Conservation (phyloP, 2,888 invertebrate species). For the Gymnoscelis rufifasciata region DNA sequence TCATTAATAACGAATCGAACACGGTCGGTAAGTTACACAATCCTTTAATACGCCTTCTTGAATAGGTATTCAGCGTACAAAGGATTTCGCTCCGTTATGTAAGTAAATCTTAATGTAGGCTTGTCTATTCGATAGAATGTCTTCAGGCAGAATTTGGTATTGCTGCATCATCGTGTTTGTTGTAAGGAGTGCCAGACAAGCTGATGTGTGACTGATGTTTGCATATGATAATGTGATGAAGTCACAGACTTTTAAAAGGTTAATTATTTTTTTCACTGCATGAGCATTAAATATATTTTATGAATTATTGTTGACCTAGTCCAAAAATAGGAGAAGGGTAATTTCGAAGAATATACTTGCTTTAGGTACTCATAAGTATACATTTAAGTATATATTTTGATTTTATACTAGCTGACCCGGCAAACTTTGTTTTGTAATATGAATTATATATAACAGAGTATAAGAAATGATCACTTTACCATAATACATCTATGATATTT, state of each 20-base stretch:
- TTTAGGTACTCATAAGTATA: too few species aligned
- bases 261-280: not conserved
- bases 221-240: conserved; percentile 56
- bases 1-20: conserved; percentile 28
- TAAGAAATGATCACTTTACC: too few species aligned
- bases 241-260: conserved; percentile 50
- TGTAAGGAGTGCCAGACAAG: conserved; percentile 42
- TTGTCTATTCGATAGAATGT: conserved; percentile 49
- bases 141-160: conserved; percentile 48
- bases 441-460: too few species aligned
- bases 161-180: conserved; percentile 47
- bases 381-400: too few species aligned
- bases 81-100: conserved; percentile 66
- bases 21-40: conserved; percentile 45
- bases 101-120: conserved; percentile 47
- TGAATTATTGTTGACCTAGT: too few species aligned
- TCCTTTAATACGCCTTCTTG: conserved; percentile 43
- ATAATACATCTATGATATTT: too few species aligned
- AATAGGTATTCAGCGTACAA: conserved; percentile 65
- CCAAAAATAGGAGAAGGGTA: too few species aligned
- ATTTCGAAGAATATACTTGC: too few species aligned
- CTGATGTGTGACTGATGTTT: conserved; percentile 44
- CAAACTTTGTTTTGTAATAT: too few species aligned
- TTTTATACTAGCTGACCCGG: too few species aligned
- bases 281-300: not conserved